Evolutionary conservation across 2,888 invertebrate species (phyloP), one percentile per base, ranked within the genome.

Genomic region (Mesorhabditis sp.): DNA sequence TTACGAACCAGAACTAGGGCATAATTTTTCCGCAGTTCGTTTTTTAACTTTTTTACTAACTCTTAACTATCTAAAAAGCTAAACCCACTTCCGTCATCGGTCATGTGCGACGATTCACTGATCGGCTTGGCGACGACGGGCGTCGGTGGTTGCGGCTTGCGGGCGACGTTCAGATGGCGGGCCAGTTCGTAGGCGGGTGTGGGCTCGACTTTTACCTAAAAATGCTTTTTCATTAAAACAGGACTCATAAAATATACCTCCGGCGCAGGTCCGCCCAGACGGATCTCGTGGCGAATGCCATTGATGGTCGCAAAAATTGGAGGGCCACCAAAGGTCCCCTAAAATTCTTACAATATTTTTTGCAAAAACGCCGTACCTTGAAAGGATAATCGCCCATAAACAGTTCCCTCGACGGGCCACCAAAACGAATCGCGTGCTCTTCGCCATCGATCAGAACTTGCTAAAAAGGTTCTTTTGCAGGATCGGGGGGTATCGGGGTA

Each of bases 381-480:
- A 91, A 95, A 89, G 93, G 92, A 73, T 91, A 89, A 6, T 92
- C 92, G 86, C 97, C 93, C 66, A 98, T 91, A 82, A 91, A 93
- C 50, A 97, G 88, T 84, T 96, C 95, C 68, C 94, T 90, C 0
- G 94, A 93, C 0, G 95, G 95, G 13, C 93, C 93, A 15, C 96
- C 96, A 78, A 95, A 91, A 78, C 92, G 90, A 58, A 96, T 91
- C 73, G 91, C 90, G 76, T 88, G 87, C 58, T 82, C 76, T 67
- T 82, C 81, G 66, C 87, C 87, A 68, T 88, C 86, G 65, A 88
- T 86, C 13, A 72, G 70, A 10, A 87, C 73, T 13, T 70, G 69
- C 68, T 50, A 50, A 50, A 50, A 50, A 50, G 28, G 28, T 28
- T 28, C 28, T 28, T 28, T 28, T 28, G 28, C 28, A 28, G 28